Evolutionary conservation across 2,888 invertebrate species (phyloP).

Genomic region (Odontothrips loti): DNA sequence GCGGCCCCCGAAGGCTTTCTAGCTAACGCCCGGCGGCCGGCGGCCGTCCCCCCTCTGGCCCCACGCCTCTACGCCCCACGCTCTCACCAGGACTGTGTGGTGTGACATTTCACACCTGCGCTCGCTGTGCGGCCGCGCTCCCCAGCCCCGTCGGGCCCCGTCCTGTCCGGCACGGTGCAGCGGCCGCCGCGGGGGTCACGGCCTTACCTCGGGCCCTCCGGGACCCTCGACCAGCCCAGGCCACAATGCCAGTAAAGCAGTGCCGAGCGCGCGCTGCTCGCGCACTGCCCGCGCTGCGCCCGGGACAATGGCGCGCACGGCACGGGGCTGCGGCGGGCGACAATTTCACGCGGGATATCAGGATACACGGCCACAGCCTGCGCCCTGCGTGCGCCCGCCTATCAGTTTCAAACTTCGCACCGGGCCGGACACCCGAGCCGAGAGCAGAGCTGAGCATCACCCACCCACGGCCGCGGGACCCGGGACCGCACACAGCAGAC

Average conservation of each 20-base stretch:
- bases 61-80: not conserved
- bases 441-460: too few species aligned
- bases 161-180: too few species aligned
- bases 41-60: not conserved
- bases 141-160: too few species aligned
- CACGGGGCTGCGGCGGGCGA: not conserved
- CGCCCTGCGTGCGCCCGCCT: not conserved
- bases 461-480: too few species aligned
- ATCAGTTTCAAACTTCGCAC: conserved; percentile 19
- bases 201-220: too few species aligned
- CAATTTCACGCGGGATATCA: not conserved
- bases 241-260: not conserved
- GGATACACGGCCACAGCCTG: not conserved
- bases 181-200: too few species aligned
- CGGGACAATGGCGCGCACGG: not conserved
- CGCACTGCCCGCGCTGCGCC: too few species aligned
- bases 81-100: not conserved
- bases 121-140: not conserved
- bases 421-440: not conserved
- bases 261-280: not conserved
- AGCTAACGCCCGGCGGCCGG: not conserved
- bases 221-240: too few species aligned
- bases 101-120: conserved; percentile 7
- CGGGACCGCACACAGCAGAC: too few species aligned
- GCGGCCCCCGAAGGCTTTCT: not conserved